Conservation (phyloP, 2,888 invertebrate species). For the Hipparchia semele region DNA sequence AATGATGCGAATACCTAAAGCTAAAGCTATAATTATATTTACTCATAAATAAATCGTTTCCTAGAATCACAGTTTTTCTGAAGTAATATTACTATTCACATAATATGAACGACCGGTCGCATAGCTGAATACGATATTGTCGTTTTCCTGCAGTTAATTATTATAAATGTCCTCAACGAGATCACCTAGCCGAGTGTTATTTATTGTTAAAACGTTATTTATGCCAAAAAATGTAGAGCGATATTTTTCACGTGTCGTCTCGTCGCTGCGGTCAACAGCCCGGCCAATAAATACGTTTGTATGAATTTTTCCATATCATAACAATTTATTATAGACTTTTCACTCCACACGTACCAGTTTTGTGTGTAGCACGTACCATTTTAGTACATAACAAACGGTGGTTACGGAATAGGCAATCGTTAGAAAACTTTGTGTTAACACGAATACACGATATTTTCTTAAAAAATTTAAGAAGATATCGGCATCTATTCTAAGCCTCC, state of each 20-base stretch:
- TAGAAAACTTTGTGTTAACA: too few species aligned
- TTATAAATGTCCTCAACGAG: constrained; percentile 39
- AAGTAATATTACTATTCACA: constrained; percentile 20
- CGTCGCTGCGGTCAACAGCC: constrained; percentile 38
- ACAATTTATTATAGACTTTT: constrained; percentile 15
- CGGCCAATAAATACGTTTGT: constrained; percentile 43
- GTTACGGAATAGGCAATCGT: neutral
- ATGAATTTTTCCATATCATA: constrained; percentile 24
- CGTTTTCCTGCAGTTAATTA: constrained; percentile 39
- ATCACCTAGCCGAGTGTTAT: constrained; percentile 34
- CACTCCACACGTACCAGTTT: neutral
- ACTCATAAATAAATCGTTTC: constrained; percentile 27
- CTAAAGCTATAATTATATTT: neutral
- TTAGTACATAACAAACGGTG: neutral
- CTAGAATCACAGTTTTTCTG: constrained; percentile 23
- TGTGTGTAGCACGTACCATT: constrained; percentile 8
- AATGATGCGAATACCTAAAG: too few species aligned
- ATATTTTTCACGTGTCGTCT: constrained; percentile 43
- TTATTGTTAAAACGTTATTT: constrained; percentile 45
- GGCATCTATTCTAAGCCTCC: too few species aligned
- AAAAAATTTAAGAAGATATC: too few species aligned
- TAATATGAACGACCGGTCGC: constrained; percentile 27
- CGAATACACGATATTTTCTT: too few species aligned
- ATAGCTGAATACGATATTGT: constrained; percentile 34
- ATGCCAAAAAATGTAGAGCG: constrained; percentile 42